These are phyloP conservation scores for Temnothorax rugatulus DNA, from an alignment of 2,888 invertebrate species.

Conservation along the genomic window DNA sequence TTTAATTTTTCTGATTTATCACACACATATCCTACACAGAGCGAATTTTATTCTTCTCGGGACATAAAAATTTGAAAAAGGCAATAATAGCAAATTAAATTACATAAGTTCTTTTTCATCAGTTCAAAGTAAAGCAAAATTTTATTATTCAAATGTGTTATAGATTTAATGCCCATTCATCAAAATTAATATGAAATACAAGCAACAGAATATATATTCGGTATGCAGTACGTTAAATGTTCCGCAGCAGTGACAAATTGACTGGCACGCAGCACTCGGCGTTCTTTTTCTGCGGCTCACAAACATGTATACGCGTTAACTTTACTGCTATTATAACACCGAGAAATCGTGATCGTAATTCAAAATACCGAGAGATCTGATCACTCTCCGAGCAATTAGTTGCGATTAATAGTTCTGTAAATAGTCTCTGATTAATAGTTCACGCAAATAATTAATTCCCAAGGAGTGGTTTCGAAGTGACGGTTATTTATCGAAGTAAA, in stretches of 20 bases:
- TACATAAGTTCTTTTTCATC: not conserved
- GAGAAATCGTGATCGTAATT: not conserved
- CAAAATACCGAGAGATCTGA: not conserved
- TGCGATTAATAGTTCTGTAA: not conserved
- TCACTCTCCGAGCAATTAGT: not conserved
- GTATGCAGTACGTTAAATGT: not conserved
- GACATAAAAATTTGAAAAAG: not conserved
- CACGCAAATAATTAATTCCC: not conserved
- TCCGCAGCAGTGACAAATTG: not conserved
- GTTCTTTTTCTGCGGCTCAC: not conserved
- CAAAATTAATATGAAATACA: constrained; percentile 2
- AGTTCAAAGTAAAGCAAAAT: not conserved
- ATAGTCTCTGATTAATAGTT: not conserved
- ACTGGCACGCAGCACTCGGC: not conserved
- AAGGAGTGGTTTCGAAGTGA: not conserved
- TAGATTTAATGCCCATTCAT: not conserved
- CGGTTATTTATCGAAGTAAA: not conserved
- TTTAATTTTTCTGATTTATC: not conserved
- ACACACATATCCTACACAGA: not conserved
- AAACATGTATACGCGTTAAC: not conserved
- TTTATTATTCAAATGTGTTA: not conserved
- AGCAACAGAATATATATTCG: not conserved
- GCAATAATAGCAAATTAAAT: not conserved
- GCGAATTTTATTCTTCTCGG: not conserved
- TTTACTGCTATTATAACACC: not conserved